phyloP scores from a whole-genome alignment of 2,113 vertebrate species.

The Narcine bancroftii region DNA sequence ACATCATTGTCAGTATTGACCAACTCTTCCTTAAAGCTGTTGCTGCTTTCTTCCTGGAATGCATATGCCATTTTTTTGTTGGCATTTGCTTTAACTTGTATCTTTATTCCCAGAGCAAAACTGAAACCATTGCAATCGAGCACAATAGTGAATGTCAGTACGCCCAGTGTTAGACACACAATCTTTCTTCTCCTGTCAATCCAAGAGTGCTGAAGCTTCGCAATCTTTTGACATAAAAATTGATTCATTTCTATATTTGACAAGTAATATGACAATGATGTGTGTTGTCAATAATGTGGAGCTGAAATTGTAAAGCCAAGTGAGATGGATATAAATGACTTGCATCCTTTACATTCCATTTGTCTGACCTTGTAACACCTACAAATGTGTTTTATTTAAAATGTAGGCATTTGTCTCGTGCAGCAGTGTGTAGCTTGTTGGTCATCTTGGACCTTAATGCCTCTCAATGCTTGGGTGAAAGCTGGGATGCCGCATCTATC shows the following conservation, averaged over 20 bases:
- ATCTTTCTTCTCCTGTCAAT: neutral
- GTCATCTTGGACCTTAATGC: too few relatives aligned
- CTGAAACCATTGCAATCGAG: neutral
- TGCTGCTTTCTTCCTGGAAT: neutral
- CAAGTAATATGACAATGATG: neutral
- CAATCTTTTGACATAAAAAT: slow-evolving; percentile 22
- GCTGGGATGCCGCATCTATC: too few relatives aligned
- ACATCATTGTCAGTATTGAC: neutral
- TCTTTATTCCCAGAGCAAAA: neutral
- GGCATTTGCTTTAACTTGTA: neutral
- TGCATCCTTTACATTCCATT: neutral
- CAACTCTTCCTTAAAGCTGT: neutral
- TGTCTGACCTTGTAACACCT: neutral
- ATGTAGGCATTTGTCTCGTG: neutral
- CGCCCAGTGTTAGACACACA: neutral
- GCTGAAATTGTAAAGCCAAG: neutral
- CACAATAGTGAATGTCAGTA: neutral
- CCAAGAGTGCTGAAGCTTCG: neutral
- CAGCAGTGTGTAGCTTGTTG: too few relatives aligned
- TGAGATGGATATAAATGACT: neutral
- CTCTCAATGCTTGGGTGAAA: too few relatives aligned
- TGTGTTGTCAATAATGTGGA: slow-evolving; percentile 13
- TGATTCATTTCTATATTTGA: neutral
- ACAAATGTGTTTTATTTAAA: slow-evolving; percentile 2
- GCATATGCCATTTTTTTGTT: neutral